phyloP scores from a whole-genome alignment of 2,797 vertebrate species.

The Myotis findleyi region DNA sequence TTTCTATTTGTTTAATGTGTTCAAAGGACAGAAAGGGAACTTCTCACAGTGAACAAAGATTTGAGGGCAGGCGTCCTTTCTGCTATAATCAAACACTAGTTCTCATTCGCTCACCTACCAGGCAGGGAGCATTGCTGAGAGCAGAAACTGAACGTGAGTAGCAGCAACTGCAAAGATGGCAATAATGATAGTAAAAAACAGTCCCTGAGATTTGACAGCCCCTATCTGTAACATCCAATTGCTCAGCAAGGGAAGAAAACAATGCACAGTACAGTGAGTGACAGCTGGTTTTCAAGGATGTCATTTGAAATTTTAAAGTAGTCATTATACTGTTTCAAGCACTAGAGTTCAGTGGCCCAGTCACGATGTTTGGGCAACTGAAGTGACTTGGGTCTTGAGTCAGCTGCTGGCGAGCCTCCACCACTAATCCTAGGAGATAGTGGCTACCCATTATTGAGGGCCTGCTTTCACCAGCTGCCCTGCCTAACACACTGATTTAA shows the following conservation, averaged over 20 bases:
- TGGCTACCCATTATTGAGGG: not conserved
- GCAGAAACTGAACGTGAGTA: not conserved
- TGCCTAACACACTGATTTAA: not conserved
- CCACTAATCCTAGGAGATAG: not conserved
- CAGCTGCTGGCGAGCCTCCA: not conserved
- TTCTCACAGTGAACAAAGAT: not conserved
- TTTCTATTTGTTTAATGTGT: slow-evolving; percentile 36
- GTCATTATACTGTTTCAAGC: not conserved
- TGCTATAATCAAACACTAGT: not conserved
- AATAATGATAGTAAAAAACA: not conserved
- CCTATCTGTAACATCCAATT: slow-evolving; percentile 40
- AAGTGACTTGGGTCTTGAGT: not conserved
- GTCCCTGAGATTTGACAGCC: not conserved
- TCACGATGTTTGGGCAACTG: not conserved
- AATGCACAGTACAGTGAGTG: not conserved
- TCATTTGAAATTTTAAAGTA: not conserved
- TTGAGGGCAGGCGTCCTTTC: slow-evolving; percentile 26
- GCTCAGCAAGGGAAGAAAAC: not conserved
- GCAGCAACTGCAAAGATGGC: not conserved
- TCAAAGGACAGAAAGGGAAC: slow-evolving; percentile 18
- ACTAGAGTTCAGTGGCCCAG: not conserved
- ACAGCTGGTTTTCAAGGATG: slow-evolving; percentile 20
- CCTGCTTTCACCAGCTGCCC: not conserved
- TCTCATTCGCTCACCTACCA: not conserved
- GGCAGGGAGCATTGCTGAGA: not conserved